A percentile compares a stretch with the other conserved stretches of the same genome.
Conservation (phyloP, 2,888 invertebrate species). For the Polia nebulosa region DNA sequence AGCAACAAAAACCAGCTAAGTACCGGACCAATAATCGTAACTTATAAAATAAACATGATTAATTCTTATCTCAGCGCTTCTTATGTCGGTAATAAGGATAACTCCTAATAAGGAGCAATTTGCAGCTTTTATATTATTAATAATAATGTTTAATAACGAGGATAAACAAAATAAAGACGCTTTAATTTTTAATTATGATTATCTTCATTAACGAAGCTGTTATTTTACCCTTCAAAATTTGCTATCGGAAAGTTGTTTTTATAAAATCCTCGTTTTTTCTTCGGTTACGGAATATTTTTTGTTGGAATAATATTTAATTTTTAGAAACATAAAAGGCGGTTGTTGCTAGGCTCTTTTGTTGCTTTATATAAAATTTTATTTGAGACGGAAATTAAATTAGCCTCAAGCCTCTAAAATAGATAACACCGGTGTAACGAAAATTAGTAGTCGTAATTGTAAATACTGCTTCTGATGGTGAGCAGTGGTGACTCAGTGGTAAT, state of each 20-base stretch:
- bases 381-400: background rate
- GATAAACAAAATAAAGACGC: constrained; percentile 48
- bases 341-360: constrained; percentile 4
- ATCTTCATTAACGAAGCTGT: constrained; percentile 56
- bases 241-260: constrained; percentile 29
- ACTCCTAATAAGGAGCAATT: constrained; percentile 57
- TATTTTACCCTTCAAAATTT: constrained; percentile 50
- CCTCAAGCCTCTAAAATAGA: background rate
- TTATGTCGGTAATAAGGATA: constrained; percentile 33
- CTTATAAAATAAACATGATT: constrained; percentile 47
- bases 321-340: background rate
- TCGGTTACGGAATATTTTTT: constrained; percentile 35
- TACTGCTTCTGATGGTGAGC: too few species aligned
- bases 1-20: constrained; percentile 14
- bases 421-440: too few species aligned
- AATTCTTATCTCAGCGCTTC: constrained; percentile 23
- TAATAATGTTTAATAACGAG: constrained; percentile 23
- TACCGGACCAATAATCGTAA: constrained; percentile 44
- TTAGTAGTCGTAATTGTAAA: too few species aligned
- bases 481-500: too few species aligned
- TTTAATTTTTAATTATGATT: constrained; percentile 63
- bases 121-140: constrained; percentile 48
- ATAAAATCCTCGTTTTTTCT: constrained; percentile 17
- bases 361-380: background rate
- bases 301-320: constrained; percentile 23